Percentiles rank a stretch among this genome's conserved stretches.
These are phyloP conservation scores for Chaetogeoica ovagalla DNA, from an alignment of 2,888 invertebrate species.

Conservation along the genomic window DNA sequence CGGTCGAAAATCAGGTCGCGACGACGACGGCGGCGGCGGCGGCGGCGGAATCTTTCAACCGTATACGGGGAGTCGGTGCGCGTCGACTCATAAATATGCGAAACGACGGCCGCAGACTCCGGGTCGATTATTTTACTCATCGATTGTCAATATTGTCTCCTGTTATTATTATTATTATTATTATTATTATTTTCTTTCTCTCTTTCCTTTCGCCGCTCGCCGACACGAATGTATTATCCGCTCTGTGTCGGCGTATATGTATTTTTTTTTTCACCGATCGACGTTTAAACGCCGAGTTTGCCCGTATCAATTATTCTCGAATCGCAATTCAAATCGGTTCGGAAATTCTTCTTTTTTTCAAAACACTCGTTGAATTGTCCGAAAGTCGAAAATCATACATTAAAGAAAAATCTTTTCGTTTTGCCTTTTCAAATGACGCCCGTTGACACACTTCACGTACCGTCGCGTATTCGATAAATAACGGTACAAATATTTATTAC, in stretches of 20 bases:
- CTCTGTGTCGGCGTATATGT: too few relatives aligned
- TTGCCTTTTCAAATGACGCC: too few relatives aligned
- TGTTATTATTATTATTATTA: too few relatives aligned
- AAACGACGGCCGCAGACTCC: neutral
- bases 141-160: too few relatives aligned
- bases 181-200: neutral
- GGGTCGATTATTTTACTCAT: conserved; percentile 13
- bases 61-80: neutral
- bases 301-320: neutral
- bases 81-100: conserved; percentile 9
- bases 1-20: neutral
- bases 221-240: neutral
- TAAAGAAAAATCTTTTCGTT: too few relatives aligned
- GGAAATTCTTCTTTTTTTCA: too few relatives aligned
- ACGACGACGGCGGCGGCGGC: too few relatives aligned
- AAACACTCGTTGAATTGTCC: neutral
- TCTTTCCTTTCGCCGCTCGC: neutral
- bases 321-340: too few relatives aligned
- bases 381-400: neutral
- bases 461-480: too few relatives aligned
- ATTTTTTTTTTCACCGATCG: too few relatives aligned
- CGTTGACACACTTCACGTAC: too few relatives aligned
- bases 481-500: too few relatives aligned
- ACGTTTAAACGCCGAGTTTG: neutral
- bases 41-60: neutral